Conservation (phyloP, 2,888 invertebrate genomes). For the Odontothrips loti region DNA sequence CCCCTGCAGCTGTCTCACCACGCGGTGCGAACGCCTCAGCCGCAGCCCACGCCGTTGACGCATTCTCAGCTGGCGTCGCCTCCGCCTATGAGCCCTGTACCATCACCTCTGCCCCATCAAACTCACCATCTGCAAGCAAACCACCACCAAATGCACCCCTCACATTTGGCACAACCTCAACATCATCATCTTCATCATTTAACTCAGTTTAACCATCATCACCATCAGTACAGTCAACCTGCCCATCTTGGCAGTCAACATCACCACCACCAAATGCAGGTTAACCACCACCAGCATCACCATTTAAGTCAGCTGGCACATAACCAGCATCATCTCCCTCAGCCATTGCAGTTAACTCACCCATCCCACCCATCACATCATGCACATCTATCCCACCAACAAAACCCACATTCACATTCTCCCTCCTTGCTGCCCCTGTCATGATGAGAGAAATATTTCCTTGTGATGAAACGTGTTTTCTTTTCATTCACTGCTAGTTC, state of each 20-base stretch:
- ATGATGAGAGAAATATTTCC: not conserved
- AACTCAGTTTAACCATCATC: conserved; percentile 5
- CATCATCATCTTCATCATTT: conserved; percentile 4
- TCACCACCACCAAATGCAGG: conserved; percentile 22
- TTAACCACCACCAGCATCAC: conserved; percentile 14
- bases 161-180: not conserved
- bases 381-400: conserved; percentile 7
- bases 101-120: conserved; percentile 9
- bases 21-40: not conserved
- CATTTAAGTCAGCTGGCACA: conserved; percentile 6
- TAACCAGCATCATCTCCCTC: not conserved
- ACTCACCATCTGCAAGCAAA: not conserved
- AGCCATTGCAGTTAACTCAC: not conserved
- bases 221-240: conserved; percentile 15
- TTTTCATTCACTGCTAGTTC: conserved; percentile 12
- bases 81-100: not conserved
- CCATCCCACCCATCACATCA: conserved; percentile 18
- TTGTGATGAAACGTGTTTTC: conserved; percentile 1
- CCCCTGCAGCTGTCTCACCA: not conserved
- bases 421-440: not conserved
- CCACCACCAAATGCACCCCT: conserved; percentile 2
- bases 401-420: conserved; percentile 5
- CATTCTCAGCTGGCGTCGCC: not conserved
- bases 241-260: conserved; percentile 8
- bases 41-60: not conserved